A percentile compares a stretch with the other conserved stretches of the same genome.
Evolutionary conservation across 2,113 vertebrate genomes (phyloP).

Genomic region (Myrmophylax atrothorax): DNA sequence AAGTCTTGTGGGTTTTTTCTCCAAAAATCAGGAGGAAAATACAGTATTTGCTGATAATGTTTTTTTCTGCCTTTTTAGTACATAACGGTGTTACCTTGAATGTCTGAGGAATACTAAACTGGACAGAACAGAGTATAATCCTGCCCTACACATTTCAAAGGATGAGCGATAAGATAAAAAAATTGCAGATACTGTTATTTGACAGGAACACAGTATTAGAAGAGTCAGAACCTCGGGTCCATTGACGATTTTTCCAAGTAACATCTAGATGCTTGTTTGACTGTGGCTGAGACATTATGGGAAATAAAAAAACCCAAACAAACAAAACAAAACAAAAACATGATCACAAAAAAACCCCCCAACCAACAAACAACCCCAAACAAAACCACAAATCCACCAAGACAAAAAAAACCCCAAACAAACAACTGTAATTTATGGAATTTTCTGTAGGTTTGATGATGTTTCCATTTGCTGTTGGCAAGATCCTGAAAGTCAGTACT

Average conservation of each 20-base stretch:
- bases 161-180: background rate
- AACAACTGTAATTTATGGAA: background rate
- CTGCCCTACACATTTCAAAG: background rate
- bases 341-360: background rate
- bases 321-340: background rate
- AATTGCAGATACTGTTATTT: background rate
- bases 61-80: background rate
- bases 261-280: background rate
- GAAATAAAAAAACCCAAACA: background rate
- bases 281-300: background rate
- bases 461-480: background rate
- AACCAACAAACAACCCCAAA: background rate
- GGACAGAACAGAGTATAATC: background rate
- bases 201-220: background rate
- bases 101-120: background rate
- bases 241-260: background rate
- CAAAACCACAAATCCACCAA: background rate
- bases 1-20: rapidly evolving
- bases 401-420: background rate
- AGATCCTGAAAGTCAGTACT: background rate
- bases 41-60: background rate
- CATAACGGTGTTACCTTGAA: background rate
- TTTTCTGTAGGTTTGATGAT: rapidly evolving
- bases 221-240: background rate
- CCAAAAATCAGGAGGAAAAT: background rate